Percentiles rank a stretch among this genome's conserved stretches.
These are phyloP conservation scores for Cheiracanthium punctorium DNA, from an alignment of 2,888 invertebrate genomes.

Conservation along the genomic window DNA sequence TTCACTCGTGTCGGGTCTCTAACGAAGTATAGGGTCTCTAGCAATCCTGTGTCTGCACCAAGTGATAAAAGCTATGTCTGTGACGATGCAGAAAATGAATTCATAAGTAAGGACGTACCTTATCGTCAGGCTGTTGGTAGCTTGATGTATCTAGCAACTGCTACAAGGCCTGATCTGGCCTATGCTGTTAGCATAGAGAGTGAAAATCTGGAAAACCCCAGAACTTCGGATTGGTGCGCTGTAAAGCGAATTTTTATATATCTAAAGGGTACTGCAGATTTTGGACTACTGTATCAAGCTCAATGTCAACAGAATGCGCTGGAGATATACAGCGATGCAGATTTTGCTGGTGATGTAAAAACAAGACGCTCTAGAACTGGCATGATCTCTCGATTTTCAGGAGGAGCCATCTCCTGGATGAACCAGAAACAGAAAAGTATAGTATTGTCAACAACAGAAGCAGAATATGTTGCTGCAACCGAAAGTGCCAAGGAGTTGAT, in stretches of 20 bases:
- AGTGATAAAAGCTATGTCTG: not conserved
- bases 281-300: not conserved
- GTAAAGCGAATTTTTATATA: constrained; percentile 10
- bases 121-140: too few species aligned
- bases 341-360: not conserved
- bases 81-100: not conserved
- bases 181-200: too few species aligned
- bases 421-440: not conserved
- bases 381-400: not conserved
- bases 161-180: too few species aligned
- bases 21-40: too few species aligned
- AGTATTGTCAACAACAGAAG: not conserved
- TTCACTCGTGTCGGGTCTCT: too few species aligned
- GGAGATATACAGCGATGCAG: not conserved
- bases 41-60: not conserved
- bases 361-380: not conserved
- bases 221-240: constrained; percentile 1
- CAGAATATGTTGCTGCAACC: not conserved
- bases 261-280: not conserved
- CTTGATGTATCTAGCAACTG: too few species aligned
- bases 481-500: not conserved
- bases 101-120: not conserved
- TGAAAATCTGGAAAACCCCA: not conserved
- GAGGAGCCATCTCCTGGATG: not conserved
- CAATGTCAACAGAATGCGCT: not conserved